Evolutionary conservation across 2,113 vertebrate species (phyloP), one percentile per base, ranked within the genome.

Genomic region (Calyptommatus sinebrachiatus): DNA sequence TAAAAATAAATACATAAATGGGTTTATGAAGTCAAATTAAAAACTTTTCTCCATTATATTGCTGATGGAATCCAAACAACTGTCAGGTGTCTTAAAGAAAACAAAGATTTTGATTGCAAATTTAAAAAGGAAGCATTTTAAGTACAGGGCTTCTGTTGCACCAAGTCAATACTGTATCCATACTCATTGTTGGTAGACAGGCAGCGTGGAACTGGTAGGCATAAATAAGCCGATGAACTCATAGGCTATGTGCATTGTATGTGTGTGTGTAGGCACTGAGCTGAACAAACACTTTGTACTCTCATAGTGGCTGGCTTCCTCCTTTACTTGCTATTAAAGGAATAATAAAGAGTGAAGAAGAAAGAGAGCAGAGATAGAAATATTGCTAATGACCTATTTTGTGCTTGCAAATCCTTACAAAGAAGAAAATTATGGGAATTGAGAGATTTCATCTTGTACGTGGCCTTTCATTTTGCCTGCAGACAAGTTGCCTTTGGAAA

Each of bases 131-230:
- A 93, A 91, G 86, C 75, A 89, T 78, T 88, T 94, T 91, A 90
- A 91, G 89, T 79, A 75, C 76, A 86, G 89, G 85, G 87, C 88
- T 91, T 84, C 91, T 90, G 86, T 87, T n/a, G 70, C 87, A 88
- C 92, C 91, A 90, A 92, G 93, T 94, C 92, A 93, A 92, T 93
- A 92, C 82, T 88, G 83, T 87, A 91, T 94, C 92, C 93, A 90
- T 85, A 79, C 83, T 84, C 57, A 74, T 83, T 90, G 79, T 48
- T 12, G 28, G 53, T 90, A 93, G 84, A 80, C 70, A 2, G 21
- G 45, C 0, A 7, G 41, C 68, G 70, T 71, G 84, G 83, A 21
- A 60, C 62, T 89, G 84, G 90, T 85, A 83, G 90, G 67, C 83
- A 88, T 82, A 93, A 87, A 91, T 89, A 85, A 89, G 86, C 77